A percentile compares a stretch with the other conserved stretches of the same genome.
Evolutionary conservation across 2,113 vertebrate genomes (phyloP).

Genomic region (Thamnophis sirtalis): DNA sequence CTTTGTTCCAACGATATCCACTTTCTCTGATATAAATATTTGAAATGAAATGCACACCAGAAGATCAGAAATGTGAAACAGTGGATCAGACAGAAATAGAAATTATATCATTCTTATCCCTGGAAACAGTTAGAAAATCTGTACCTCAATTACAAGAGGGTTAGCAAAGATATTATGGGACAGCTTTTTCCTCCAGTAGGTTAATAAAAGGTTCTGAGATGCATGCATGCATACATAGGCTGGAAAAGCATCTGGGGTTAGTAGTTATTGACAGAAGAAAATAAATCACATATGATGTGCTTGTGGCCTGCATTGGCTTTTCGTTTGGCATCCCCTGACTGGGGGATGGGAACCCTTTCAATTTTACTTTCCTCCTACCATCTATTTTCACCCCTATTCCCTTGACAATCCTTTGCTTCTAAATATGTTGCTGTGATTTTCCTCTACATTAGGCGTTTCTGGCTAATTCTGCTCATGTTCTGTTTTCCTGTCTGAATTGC

Average conservation of each 20-base stretch:
- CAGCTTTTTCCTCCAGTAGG: neutral
- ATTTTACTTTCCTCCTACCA: neutral
- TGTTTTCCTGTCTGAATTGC: neutral
- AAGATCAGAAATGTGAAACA: neutral
- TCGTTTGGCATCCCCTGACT: neutral
- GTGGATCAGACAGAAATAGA: neutral
- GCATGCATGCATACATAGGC: neutral
- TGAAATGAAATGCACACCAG: neutral
- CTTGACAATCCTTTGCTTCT: neutral
- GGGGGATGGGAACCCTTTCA: neutral
- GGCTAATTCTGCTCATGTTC: neutral
- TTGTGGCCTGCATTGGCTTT: neutral
- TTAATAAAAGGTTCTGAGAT: neutral
- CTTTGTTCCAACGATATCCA: neutral
- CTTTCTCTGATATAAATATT: neutral
- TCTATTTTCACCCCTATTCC: neutral
- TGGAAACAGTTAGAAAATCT: conserved; percentile 1
- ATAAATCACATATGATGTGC: neutral
- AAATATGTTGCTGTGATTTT: neutral
- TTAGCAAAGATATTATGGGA: neutral
- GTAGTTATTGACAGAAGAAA: neutral
- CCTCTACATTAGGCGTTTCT: neutral
- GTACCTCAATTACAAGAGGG: neutral
- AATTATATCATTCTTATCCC: neutral
- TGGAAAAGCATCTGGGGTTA: neutral